Percentiles rank a stretch among this genome's conserved stretches.
Evolutionary conservation across 2,113 vertebrate species (phyloP).

Genomic region (Colinus virginianus): DNA sequence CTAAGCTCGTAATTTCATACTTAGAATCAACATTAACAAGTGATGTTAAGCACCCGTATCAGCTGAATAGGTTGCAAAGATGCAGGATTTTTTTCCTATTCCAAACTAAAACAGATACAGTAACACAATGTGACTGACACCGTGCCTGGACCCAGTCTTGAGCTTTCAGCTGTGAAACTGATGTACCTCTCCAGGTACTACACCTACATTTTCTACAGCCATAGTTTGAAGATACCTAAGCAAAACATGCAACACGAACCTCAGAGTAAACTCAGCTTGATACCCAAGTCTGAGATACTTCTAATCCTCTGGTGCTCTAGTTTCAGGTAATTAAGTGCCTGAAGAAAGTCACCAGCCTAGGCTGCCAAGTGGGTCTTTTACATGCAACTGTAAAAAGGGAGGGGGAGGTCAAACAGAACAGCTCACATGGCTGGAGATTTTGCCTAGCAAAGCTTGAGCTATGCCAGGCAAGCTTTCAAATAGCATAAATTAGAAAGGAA

Average conservation of each 20-base stretch:
- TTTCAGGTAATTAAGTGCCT: background rate
- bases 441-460: too few relatives aligned
- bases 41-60: background rate
- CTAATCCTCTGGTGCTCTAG: background rate
- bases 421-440: too few relatives aligned
- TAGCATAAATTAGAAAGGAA: too few relatives aligned
- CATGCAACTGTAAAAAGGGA: background rate
- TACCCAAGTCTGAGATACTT: background rate
- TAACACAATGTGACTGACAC: background rate
- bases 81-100: background rate
- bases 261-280: background rate
- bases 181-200: background rate
- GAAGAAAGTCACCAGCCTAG: background rate
- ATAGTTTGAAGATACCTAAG: background rate
- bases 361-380: background rate
- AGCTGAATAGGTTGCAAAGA: background rate
- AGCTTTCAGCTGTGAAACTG: background rate
- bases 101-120: background rate
- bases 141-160: background rate
- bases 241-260: background rate
- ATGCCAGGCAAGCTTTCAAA: too few relatives aligned
- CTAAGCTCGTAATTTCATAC: background rate
- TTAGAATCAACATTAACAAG: background rate
- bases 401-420: too few relatives aligned
- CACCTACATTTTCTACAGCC: background rate